Percentiles rank a stretch among this genome's conserved stretches.
phyloP scores from a whole-genome alignment of 1,140 invertebrate genomes.

The Pseudachorutes palmiensis region DNA sequence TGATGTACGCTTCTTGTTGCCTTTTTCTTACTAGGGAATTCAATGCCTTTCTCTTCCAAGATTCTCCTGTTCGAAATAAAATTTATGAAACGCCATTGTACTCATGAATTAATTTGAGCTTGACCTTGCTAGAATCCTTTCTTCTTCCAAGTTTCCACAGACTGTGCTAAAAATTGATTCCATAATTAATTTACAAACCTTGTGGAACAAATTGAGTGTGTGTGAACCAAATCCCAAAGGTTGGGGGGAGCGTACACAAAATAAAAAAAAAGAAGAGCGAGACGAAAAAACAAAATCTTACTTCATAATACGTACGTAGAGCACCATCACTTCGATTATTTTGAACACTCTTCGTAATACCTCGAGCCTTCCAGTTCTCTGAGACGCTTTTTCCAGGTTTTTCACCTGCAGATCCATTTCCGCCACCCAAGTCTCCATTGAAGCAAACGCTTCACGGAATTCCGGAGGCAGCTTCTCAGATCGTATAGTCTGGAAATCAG shows the following conservation, averaged over 20 bases:
- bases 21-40: neutral
- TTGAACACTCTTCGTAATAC: conserved; percentile 32
- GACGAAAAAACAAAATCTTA: too few species aligned
- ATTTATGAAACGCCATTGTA: neutral
- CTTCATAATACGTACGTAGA: conserved; percentile 35
- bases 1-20: conserved; percentile 5
- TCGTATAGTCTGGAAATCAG: neutral
- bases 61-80: conserved; percentile 17
- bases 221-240: too few species aligned
- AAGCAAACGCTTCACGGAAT: conserved; percentile 6
- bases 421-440: conserved; percentile 19
- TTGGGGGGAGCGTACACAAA: too few species aligned
- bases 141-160: conserved; percentile 14
- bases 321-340: conserved; percentile 36
- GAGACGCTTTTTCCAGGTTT: neutral
- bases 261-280: too few species aligned
- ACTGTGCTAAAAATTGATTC: too few species aligned
- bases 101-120: neutral
- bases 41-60: conserved; percentile 12
- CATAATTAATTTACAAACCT: too few species aligned
- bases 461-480: neutral
- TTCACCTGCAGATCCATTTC: conserved; percentile 24
- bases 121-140: conserved; percentile 5
- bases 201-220: too few species aligned
- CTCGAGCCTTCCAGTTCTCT: conserved; percentile 33